These are phyloP conservation scores for Ligdia adustata DNA, from an alignment of 2,888 invertebrate species.

Conservation along the genomic window DNA sequence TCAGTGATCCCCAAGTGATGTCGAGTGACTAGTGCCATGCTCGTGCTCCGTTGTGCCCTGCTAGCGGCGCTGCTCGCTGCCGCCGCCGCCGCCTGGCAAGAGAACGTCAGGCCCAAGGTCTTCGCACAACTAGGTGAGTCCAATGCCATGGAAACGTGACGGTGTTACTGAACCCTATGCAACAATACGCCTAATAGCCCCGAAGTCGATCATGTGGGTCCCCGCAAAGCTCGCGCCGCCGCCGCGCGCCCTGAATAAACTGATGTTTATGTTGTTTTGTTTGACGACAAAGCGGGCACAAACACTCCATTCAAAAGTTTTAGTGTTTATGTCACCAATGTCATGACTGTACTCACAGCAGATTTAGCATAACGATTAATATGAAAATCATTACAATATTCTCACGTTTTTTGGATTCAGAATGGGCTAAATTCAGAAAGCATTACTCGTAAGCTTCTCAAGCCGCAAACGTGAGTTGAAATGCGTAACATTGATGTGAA, in stretches of 20 bases:
- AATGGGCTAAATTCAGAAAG: not conserved
- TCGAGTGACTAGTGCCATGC: conserved; percentile 82
- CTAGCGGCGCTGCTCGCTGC: conserved; percentile 82
- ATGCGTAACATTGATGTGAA: not conserved
- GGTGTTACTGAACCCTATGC: conserved; percentile 61
- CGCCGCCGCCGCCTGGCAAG: conserved; percentile 91
- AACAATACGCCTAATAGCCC: conserved; percentile 66
- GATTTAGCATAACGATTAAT: conserved; percentile 39
- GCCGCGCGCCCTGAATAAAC: conserved; percentile 42
- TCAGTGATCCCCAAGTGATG: conserved; percentile 78
- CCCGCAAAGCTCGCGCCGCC: conserved; percentile 49
- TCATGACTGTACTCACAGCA: conserved; percentile 40
- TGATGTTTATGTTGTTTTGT: conserved; percentile 76
- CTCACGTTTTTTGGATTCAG: conserved; percentile 17
- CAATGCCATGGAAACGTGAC: conserved; percentile 55
- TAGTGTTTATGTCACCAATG: conserved; percentile 65
- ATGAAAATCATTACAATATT: conserved; percentile 39
- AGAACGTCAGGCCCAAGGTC: conserved; percentile 96
- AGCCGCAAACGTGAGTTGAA: not conserved
- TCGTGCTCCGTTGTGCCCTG: conserved; percentile 78
- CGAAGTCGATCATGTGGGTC: conserved; percentile 51
- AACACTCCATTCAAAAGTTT: conserved; percentile 67
- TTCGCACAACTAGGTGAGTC: conserved; percentile 95
- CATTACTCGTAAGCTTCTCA: not conserved
- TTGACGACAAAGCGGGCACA: conserved; percentile 72